A percentile compares a stretch with the other conserved stretches of the same genome.
phyloP scores from a whole-genome alignment of 2,113 vertebrate species.

The Triplophysa siluroides region DNA sequence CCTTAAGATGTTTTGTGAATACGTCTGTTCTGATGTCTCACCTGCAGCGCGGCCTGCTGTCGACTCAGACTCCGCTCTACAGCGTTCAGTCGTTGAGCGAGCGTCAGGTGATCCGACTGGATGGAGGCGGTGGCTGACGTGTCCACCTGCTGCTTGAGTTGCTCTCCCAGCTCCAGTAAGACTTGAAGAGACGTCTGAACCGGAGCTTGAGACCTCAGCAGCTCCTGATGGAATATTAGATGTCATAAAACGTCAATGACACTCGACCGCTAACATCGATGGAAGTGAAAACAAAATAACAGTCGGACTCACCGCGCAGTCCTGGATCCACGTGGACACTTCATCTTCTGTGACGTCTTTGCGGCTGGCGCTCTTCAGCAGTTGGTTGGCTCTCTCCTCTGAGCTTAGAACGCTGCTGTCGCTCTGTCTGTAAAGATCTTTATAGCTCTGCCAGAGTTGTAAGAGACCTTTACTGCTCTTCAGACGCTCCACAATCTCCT shows the following conservation, averaged over 20 bases:
- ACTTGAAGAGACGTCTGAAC: conserved; percentile 83
- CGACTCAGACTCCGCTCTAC: conserved; percentile 84
- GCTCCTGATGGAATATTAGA: conserved; percentile 71
- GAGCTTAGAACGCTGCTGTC: conserved; percentile 71
- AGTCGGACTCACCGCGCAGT: conserved; percentile 81
- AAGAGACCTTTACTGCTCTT: conserved; percentile 84
- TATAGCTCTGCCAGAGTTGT: conserved; percentile 92
- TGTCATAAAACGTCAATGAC: not conserved
- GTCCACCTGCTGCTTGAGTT: conserved; percentile 91
- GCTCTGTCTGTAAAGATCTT: conserved; percentile 82
- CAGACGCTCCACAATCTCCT: conserved; percentile 86
- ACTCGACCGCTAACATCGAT: too few species aligned
- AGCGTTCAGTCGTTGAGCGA: conserved; percentile 78
- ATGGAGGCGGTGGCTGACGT: conserved; percentile 84
- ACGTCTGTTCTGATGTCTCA: conserved; percentile 52
- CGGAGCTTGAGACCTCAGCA: conserved; percentile 75
- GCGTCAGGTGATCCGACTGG: conserved; percentile 83
- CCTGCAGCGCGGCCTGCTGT: conserved; percentile 86
- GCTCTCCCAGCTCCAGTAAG: conserved; percentile 86
- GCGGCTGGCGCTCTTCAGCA: conserved; percentile 79
- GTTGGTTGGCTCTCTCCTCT: conserved; percentile 78
- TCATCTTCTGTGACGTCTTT: conserved; percentile 90
- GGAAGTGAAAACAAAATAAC: not conserved
- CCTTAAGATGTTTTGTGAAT: too few species aligned
- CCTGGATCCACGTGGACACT: conserved; percentile 84